Conservation (phyloP, 2,113 vertebrate genomes). For the Guaruba guarouba region DNA sequence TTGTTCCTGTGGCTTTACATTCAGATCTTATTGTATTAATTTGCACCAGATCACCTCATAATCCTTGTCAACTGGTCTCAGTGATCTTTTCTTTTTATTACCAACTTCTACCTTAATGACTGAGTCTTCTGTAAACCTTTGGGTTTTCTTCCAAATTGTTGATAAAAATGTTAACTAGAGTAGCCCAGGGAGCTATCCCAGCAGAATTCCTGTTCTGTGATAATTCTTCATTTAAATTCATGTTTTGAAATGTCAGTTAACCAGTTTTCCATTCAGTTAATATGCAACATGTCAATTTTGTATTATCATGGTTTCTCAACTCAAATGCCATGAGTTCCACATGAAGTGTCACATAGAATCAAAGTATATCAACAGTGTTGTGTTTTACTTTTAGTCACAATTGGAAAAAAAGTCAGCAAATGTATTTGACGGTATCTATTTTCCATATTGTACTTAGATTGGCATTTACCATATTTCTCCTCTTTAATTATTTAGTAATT, state of each 20-base stretch:
- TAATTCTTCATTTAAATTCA: conserved; percentile 1
- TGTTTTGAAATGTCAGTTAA: conserved; percentile 56
- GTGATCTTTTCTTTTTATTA: conserved; percentile 1
- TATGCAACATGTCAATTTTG: neutral
- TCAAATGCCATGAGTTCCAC: conserved; percentile 19
- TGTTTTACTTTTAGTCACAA: conserved; percentile 21
- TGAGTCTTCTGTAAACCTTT: neutral
- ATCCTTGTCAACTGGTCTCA: neutral
- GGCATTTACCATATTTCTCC: conserved; percentile 59
- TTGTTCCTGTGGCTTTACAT: neutral
- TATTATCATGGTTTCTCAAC: conserved; percentile 25
- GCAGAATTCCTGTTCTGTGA: neutral
- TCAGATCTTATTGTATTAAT: neutral
- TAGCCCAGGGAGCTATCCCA: neutral
- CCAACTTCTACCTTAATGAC: neutral
- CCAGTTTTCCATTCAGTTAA: neutral
- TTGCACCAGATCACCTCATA: neutral
- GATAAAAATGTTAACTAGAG: neutral
- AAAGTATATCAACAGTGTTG: neutral
- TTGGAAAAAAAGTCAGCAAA: conserved; percentile 4
- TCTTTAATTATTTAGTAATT: conserved; percentile 68
- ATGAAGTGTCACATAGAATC: conserved; percentile 14
- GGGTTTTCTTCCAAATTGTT: neutral
- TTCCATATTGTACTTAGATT: conserved; percentile 43
- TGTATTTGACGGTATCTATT: neutral